phyloP scores from a whole-genome alignment of 2,797 vertebrate genomes.

The Lindbergichthys nudifrons region DNA sequence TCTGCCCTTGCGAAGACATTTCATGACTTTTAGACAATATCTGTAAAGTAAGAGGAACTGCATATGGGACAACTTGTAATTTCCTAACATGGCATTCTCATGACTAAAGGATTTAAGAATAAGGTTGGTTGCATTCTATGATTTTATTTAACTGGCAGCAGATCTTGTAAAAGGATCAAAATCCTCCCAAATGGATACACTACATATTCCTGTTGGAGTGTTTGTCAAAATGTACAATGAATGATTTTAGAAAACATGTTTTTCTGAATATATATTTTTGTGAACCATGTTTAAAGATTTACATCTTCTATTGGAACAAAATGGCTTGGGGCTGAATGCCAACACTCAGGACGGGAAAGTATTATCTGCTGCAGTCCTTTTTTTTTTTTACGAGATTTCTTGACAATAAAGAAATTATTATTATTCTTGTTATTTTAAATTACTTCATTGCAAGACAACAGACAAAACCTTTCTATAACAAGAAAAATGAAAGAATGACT shows the following conservation, averaged over 20 bases:
- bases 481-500: neutral
- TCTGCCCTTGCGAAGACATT: conserved; percentile 29
- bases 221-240: conserved; percentile 5
- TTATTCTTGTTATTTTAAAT: neutral
- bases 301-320: neutral
- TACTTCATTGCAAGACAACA: neutral
- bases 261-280: neutral
- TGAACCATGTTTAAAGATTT: neutral
- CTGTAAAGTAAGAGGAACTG: neutral
- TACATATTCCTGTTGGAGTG: neutral
- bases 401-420: neutral
- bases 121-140: neutral
- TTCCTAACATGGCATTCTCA: neutral
- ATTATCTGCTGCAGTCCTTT: too few relatives aligned
- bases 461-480: neutral
- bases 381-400: neutral
- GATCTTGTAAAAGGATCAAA: neutral
- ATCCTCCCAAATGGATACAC: neutral
- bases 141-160: neutral
- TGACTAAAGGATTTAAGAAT: neutral
- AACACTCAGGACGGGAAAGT: neutral
- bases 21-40: conserved; percentile 27
- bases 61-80: neutral
- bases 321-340: neutral
- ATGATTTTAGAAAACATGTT: neutral